These are phyloP conservation scores for Thalassophryne amazonica DNA, from an alignment of 2,797 vertebrate species.

Conservation along the genomic window DNA sequence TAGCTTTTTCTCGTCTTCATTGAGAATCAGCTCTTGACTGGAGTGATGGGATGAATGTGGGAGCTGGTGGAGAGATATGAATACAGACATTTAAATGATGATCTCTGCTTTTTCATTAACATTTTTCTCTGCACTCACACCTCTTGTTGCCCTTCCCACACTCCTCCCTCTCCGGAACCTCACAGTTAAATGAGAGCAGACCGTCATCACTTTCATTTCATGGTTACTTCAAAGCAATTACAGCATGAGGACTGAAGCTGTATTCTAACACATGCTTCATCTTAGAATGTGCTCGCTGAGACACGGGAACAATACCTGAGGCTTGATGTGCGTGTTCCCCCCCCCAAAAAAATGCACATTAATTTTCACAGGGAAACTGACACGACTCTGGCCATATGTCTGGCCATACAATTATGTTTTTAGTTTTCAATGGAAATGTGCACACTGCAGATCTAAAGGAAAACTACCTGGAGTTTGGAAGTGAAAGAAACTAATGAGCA, in stretches of 20 bases:
- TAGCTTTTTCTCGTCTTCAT: constrained; percentile 93
- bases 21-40: constrained; percentile 89
- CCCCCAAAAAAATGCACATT: constrained; percentile 1
- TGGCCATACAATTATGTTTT: no score
- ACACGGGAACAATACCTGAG: constrained; percentile 25
- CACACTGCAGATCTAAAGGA: no score
- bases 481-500: no score
- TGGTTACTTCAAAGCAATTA: constrained; percentile 47
- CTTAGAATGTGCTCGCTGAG: constrained; percentile 21
- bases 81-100: constrained; percentile 43
- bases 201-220: constrained; percentile 44
- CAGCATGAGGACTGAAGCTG: constrained; percentile 3
- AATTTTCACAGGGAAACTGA: neutral
- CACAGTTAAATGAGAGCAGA: constrained; percentile 29
- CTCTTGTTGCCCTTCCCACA: neutral
- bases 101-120: constrained; percentile 34
- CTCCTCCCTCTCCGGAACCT: constrained; percentile 1
- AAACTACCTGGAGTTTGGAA: no score
- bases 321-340: no score
- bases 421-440: no score
- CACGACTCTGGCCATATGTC: no score
- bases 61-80: constrained; percentile 55
- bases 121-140: constrained; percentile 2
- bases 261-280: constrained; percentile 24
- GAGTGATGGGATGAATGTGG: constrained; percentile 69